These are phyloP conservation scores for Ferrisia virgata DNA, from an alignment of 2,888 invertebrate species.

Conservation along the genomic window DNA sequence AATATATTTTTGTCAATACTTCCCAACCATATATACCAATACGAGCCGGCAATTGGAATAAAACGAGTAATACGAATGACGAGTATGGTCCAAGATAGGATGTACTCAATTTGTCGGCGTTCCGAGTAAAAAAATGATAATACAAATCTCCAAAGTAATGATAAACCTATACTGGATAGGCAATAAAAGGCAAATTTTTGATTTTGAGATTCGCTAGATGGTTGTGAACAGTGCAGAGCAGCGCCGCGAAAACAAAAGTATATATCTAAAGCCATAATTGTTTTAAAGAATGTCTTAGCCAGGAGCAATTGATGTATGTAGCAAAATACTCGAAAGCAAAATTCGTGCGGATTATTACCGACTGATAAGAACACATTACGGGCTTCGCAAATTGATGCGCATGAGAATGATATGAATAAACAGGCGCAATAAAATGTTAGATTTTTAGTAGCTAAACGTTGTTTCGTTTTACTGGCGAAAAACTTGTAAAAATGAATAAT, in stretches of 20 bases:
- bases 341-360: not conserved
- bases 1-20: not conserved
- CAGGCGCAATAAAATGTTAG: not conserved
- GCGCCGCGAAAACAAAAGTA: not conserved
- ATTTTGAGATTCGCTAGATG: not conserved
- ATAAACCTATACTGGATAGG: not conserved
- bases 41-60: not conserved
- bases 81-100: not conserved
- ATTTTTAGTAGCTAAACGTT: not conserved
- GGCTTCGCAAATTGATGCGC: not conserved
- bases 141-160: not conserved
- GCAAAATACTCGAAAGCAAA: not conserved
- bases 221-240: not conserved
- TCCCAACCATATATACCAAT: not conserved
- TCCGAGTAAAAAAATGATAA: not conserved
- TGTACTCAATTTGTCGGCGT: not conserved
- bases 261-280: not conserved
- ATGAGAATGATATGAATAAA: not conserved
- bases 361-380: no score
- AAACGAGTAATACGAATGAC: not conserved
- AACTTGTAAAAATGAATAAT: not conserved
- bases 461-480: not conserved
- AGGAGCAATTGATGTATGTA: not conserved
- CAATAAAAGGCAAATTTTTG: not conserved
- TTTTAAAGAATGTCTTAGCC: not conserved